phyloP scores from a whole-genome alignment of 2,888 invertebrate genomes.

The Linyphia triangularis region DNA sequence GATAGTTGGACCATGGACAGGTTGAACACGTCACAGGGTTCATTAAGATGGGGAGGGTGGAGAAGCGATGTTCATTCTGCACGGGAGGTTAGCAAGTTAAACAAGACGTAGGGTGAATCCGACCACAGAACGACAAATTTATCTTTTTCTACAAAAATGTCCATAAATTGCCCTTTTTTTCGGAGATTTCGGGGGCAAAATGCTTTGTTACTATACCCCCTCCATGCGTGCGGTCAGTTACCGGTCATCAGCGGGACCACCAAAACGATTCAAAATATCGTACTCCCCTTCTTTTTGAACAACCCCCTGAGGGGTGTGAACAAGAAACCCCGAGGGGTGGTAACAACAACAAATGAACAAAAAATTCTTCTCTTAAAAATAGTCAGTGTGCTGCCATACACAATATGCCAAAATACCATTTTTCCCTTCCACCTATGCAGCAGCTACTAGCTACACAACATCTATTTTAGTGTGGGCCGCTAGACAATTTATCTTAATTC shows the following conservation, averaged over 20 bases:
- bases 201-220: not conserved
- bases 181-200: not conserved
- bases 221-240: not conserved
- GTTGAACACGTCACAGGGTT: not conserved
- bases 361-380: not conserved
- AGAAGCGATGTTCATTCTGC: no score
- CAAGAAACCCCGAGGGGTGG: slow-evolving; percentile 17
- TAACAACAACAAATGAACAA: not conserved
- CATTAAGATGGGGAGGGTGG: not conserved
- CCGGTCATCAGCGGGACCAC: not conserved
- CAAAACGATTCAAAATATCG: not conserved
- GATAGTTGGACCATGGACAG: not conserved
- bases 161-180: not conserved
- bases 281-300: not conserved
- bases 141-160: not conserved
- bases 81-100: slow-evolving; percentile 2
- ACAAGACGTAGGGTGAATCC: not conserved
- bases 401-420: slow-evolving; percentile 41
- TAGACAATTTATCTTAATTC: slow-evolving; percentile 72
- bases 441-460: not conserved
- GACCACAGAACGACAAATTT: not conserved
- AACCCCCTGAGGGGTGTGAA: slow-evolving; percentile 66
- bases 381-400: not conserved
- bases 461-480: slow-evolving; percentile 4
- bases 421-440: not conserved